Percentiles rank a stretch among this genome's conserved stretches.
These are phyloP conservation scores for Calonectris borealis DNA, from an alignment of 2,113 vertebrate genomes.

Conservation along the genomic window DNA sequence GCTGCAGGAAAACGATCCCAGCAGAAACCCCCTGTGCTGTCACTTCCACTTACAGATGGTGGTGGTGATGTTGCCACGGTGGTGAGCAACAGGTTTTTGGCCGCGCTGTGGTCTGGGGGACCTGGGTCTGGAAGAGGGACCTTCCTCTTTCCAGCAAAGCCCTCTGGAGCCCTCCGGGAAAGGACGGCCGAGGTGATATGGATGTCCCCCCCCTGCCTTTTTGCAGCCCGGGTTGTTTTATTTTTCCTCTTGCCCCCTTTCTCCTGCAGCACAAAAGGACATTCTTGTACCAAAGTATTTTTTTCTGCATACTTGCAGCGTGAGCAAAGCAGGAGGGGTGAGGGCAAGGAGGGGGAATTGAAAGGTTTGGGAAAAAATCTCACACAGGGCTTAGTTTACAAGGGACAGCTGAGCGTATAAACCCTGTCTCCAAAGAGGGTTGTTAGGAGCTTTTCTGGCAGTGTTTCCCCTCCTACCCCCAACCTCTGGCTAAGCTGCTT, in stretches of 20 bases:
- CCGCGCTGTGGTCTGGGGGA: not conserved
- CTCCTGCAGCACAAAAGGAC: slow-evolving; percentile 63
- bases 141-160: not conserved
- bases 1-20: not conserved
- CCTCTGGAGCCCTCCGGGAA: not conserved
- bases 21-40: not conserved
- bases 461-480: not conserved
- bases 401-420: slow-evolving; percentile 80
- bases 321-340: slow-evolving; percentile 68
- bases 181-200: not conserved
- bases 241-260: slow-evolving; percentile 17
- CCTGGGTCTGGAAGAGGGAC: not conserved
- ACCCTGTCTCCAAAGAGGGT: slow-evolving; percentile 69
- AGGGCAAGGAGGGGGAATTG: slow-evolving; percentile 39
- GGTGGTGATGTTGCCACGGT: slow-evolving; percentile 22
- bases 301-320: slow-evolving; percentile 67
- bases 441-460: slow-evolving; percentile 74
- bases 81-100: slow-evolving; percentile 24
- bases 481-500: slow-evolving; percentile 49
- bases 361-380: slow-evolving; percentile 73
- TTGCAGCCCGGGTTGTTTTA: not conserved
- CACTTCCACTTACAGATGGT: not conserved
- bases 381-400: slow-evolving; percentile 80
- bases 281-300: slow-evolving; percentile 64
- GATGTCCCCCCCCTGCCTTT: not conserved